These are phyloP conservation scores for Mastomys natalensis DNA, from an alignment of 2,113 vertebrate species.

Conservation along the genomic window DNA sequence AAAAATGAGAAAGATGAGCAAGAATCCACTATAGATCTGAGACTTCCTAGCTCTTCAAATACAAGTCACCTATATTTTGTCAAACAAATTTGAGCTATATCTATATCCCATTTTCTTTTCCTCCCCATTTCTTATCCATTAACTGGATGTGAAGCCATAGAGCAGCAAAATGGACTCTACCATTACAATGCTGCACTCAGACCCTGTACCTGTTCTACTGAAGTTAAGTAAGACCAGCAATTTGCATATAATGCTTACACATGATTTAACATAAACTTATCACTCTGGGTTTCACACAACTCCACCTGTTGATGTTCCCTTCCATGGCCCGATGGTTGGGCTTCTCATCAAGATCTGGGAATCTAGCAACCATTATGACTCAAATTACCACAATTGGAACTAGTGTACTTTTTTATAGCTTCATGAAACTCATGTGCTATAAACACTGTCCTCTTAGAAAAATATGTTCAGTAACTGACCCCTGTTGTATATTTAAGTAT, in stretches of 20 bases:
- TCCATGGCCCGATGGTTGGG: not conserved
- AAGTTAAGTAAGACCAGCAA: not conserved
- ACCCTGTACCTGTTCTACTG: not conserved
- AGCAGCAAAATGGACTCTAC: accelerated
- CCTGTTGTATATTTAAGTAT: not conserved
- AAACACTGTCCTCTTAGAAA: not conserved
- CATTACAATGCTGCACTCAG: not conserved
- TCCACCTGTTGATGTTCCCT: not conserved
- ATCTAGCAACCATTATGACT: not conserved
- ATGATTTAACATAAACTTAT: not conserved
- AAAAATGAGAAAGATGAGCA: not conserved
- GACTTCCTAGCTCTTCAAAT: not conserved
- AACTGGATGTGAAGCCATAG: not conserved
- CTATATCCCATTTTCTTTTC: not conserved
- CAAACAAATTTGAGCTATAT: not conserved
- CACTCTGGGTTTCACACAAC: too few relatives aligned
- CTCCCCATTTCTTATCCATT: not conserved
- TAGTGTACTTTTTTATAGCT: not conserved
- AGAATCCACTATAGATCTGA: not conserved
- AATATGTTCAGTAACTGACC: not conserved
- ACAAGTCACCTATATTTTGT: not conserved
- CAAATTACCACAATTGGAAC: not conserved
- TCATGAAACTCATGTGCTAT: not conserved
- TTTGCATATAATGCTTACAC: accelerated
- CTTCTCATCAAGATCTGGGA: not conserved